Conservation (phyloP, 2,888 invertebrate species). For the Epiblema foenella region DNA sequence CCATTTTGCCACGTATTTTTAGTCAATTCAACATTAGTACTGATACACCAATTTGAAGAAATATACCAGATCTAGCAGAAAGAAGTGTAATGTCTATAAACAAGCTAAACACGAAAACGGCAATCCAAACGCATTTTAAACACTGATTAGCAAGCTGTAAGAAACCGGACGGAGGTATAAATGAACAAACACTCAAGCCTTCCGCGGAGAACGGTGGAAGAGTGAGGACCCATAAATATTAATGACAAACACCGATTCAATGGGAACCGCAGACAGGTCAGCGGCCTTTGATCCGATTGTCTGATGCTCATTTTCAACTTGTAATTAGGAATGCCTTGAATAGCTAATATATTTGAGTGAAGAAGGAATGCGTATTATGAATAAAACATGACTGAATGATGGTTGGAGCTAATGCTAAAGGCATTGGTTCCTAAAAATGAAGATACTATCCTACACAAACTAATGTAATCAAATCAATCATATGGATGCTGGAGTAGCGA, state of each 20-base stretch:
- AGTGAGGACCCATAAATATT: slow-evolving; percentile 79
- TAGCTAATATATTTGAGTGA: slow-evolving; percentile 56
- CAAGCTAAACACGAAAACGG: neutral
- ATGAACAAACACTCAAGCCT: slow-evolving; percentile 70
- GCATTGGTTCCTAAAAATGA: slow-evolving; percentile 30
- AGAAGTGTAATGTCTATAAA: neutral
- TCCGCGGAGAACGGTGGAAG: slow-evolving; percentile 73
- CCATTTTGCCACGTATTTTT: too few relatives aligned
- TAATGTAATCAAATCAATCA: slow-evolving; percentile 59
- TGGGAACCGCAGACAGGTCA: slow-evolving; percentile 73
- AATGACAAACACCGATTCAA: slow-evolving; percentile 79
- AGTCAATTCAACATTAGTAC: too few relatives aligned
- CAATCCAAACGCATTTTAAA: slow-evolving; percentile 21
- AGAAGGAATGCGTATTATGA: slow-evolving; percentile 59
- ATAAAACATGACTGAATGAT: slow-evolving; percentile 58
- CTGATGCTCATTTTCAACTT: slow-evolving; percentile 70
- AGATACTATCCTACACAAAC: slow-evolving; percentile 54
- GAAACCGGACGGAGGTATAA: slow-evolving; percentile 55
- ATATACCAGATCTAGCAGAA: neutral
- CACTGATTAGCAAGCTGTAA: slow-evolving; percentile 38
- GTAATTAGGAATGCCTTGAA: slow-evolving; percentile 72
- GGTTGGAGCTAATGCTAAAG: slow-evolving; percentile 29
- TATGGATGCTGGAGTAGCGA: slow-evolving; percentile 48
- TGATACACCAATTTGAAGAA: neutral
- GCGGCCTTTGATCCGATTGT: slow-evolving; percentile 77